phyloP scores from a whole-genome alignment of 2,888 invertebrate genomes.

The Eurois occulta region DNA sequence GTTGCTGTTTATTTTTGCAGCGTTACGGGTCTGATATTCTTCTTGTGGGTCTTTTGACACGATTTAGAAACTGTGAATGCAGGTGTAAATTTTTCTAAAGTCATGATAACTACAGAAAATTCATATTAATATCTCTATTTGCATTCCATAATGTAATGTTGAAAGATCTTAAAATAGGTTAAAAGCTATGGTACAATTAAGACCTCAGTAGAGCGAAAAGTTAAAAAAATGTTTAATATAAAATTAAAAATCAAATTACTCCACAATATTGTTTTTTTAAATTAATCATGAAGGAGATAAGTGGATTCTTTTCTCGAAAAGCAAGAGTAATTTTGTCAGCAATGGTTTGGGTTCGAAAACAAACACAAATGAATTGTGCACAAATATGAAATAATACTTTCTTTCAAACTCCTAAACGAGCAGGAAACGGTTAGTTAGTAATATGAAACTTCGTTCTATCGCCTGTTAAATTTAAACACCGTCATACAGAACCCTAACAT shows the following conservation, averaged over 20 bases:
- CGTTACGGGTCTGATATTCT: background rate
- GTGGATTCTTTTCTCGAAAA: background rate
- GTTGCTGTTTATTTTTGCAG: constrained; percentile 22
- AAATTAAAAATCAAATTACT: background rate
- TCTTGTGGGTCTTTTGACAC: background rate
- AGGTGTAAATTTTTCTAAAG: background rate
- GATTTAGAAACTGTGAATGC: too few species aligned
- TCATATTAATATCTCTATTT: background rate
- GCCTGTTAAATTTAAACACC: background rate
- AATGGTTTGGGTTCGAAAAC: background rate
- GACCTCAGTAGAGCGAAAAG: background rate
- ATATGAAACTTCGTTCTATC: background rate
- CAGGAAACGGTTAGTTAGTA: background rate
- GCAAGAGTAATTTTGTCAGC: background rate
- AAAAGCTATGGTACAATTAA: background rate
- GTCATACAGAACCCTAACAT: constrained; percentile 44
- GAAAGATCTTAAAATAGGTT: background rate
- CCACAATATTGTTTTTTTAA: background rate
- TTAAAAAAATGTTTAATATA: background rate
- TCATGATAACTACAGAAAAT: background rate
- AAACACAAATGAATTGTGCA: background rate
- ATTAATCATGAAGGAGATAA: background rate
- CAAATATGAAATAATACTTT: background rate
- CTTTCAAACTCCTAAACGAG: background rate
- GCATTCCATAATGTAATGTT: background rate